Base-by-base conservation (phyloP, 2,113 vertebrate genomes). In the Caretta caretta region DNA sequence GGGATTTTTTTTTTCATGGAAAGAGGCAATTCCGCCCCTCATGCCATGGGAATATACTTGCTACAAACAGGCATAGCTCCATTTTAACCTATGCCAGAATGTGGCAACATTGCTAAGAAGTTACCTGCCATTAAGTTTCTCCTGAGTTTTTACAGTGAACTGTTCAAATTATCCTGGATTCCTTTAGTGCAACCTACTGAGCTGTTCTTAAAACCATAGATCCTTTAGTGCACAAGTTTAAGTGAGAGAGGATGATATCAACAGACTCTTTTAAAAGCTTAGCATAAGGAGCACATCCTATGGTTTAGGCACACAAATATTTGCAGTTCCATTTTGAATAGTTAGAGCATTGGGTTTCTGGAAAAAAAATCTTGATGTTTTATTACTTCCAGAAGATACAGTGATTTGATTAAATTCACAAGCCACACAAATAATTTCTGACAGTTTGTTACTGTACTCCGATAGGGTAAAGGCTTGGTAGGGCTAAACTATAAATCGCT, bases 281-380 rank as follows among this genome's bases (percentile, higher is more conserved):
- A 78, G 65, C 72, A 89, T 35, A 76, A n/a, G 10, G 46, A n/a
- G 48, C 27, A n/a, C 91, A 91, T 86, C 93, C 92, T 50, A 92
- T 31, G 83, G 51, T 92, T 91, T 57, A 91, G 78, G 5, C 19
- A 42, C n/a, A 38, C n/a, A 38, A n/a, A 53, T 83, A 49, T 85
- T 87, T 90, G 48, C 87, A 96, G 80, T 62, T 89, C 75, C 76
- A 22, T 0, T 0, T 83, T 31, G 62, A 95, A n/a, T 12, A 88
- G 83, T 93, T 95, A 95, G 53, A 51, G 13, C 79, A 75, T 85
- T 87, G 92, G 83, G 27, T 83, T 92, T 53, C 92, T 86, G 84
- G 92, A 96, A 91, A 48, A 29, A 94, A 93, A 94, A 95, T 94
- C 96, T 96, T 89, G 88, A 35, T 62, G 53, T 50, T 97, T 94